A percentile compares a stretch with the other conserved stretches of the same genome.
Evolutionary conservation across 2,113 vertebrate genomes (phyloP).

Genomic region (Polypterus senegalus): DNA sequence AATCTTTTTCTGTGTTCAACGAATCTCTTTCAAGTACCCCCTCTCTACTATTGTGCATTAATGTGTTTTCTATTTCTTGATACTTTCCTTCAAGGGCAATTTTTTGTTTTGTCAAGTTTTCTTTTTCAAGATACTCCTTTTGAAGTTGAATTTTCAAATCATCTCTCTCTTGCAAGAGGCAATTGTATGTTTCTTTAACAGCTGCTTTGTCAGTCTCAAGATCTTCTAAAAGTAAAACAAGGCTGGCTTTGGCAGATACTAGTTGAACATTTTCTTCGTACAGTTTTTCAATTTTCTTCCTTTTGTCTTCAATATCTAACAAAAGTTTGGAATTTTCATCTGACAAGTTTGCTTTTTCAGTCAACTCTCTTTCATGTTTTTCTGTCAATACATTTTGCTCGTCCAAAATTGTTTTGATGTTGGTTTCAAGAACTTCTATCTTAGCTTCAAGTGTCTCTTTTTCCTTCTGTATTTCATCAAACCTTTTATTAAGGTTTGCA

Average conservation of each 20-base stretch:
- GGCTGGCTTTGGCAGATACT: conserved; percentile 36
- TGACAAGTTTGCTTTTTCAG: conserved; percentile 33
- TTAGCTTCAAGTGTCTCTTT: conserved; percentile 52
- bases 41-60: conserved; percentile 34
- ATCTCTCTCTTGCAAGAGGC: conserved; percentile 35
- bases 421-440: conserved; percentile 47
- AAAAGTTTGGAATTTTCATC: conserved; percentile 51
- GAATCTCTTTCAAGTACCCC: conserved; percentile 40
- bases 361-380: conserved; percentile 42
- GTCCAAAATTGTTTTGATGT: conserved; percentile 40
- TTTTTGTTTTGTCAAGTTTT: conserved; percentile 43
- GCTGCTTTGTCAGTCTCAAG: conserved; percentile 32
- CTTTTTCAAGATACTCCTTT: conserved; percentile 37
- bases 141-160: conserved; percentile 45
- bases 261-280: conserved; percentile 42
- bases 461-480: conserved; percentile 53
- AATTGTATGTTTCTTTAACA: conserved; percentile 37
- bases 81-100: conserved; percentile 41
- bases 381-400: conserved; percentile 50
- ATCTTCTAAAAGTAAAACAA: conserved; percentile 50
- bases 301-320: conserved; percentile 35
- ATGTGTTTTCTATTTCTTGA: conserved; percentile 38
- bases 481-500: conserved; percentile 43
- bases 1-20: conserved; percentile 37
- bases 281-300: conserved; percentile 46